These are phyloP conservation scores for Pandemis corylana DNA, from an alignment of 2,888 invertebrate species.

Conservation along the genomic window DNA sequence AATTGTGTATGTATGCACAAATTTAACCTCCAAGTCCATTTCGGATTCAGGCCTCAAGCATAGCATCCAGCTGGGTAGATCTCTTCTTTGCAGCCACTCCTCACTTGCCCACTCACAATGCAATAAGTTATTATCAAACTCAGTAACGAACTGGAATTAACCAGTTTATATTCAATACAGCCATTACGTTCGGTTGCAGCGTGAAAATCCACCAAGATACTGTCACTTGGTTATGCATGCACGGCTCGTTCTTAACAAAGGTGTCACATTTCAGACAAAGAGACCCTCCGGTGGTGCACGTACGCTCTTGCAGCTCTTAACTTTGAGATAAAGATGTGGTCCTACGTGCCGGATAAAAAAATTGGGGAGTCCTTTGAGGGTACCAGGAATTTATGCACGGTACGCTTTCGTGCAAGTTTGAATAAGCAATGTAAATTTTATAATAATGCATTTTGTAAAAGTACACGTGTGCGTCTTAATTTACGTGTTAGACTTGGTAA, in stretches of 20 bases:
- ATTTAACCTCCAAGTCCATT: too few relatives aligned
- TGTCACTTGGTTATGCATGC: conserved; percentile 46
- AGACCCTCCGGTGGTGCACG: conserved; percentile 47
- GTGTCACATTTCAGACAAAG: conserved; percentile 52
- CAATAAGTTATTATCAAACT: background rate
- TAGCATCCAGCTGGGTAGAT: too few relatives aligned
- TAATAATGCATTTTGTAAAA: background rate
- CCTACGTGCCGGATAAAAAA: conserved; percentile 34
- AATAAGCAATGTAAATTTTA: conserved; percentile 8
- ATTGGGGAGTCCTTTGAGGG: conserved; percentile 24
- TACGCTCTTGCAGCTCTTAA: conserved; percentile 46
- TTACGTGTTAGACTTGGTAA: background rate
- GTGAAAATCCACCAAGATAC: conserved; percentile 26
- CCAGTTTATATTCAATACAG: background rate
- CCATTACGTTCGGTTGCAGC: background rate
- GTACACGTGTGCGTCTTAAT: background rate
- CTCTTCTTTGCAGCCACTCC: background rate
- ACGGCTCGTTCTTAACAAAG: conserved; percentile 48
- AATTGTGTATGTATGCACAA: too few relatives aligned
- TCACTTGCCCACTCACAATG: too few relatives aligned
- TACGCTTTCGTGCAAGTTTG: conserved; percentile 16
- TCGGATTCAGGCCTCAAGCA: too few relatives aligned
- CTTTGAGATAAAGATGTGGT: conserved; percentile 39
- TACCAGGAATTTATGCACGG: conserved; percentile 29
- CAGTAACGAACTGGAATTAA: background rate